Evolutionary conservation across 2,113 vertebrate genomes (phyloP).

Genomic region (Connochaetes taurinus): DNA sequence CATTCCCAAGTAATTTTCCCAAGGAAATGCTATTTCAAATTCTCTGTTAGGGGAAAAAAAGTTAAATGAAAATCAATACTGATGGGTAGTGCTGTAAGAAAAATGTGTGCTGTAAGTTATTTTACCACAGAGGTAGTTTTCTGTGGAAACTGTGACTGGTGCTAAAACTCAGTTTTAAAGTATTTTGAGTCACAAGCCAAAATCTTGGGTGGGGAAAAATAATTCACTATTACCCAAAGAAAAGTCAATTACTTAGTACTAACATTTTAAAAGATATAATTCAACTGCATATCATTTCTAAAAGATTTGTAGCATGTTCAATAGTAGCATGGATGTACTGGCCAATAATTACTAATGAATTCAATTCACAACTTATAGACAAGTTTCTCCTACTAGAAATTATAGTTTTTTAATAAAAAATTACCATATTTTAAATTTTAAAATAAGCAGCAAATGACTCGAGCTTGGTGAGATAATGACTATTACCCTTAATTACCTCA

Average conservation of each 20-base stretch:
- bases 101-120: conserved; percentile 43
- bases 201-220: conserved; percentile 38
- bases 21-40: conserved; percentile 38
- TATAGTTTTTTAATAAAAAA: not conserved
- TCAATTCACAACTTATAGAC: not conserved
- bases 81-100: conserved; percentile 1
- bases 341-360: not conserved
- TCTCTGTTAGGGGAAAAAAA: not conserved
- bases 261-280: conserved; percentile 18
- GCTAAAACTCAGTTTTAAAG: conserved; percentile 45
- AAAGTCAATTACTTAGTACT: conserved; percentile 36
- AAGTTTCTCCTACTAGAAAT: not conserved
- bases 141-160: conserved; percentile 61
- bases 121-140: conserved; percentile 61
- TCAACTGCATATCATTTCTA: conserved; percentile 12
- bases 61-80: conserved; percentile 55
- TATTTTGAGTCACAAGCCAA: conserved; percentile 63
- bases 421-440: not conserved
- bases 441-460: conserved; percentile 6
- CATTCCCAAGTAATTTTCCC: conserved; percentile 47
- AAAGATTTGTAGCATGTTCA: not conserved
- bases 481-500: not conserved
- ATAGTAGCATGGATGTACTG: not conserved
- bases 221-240: conserved; percentile 18
- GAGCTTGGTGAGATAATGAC: conserved; percentile 8